These are phyloP conservation scores for Sminthurinus signatus DNA, from an alignment of 1,140 invertebrate genomes.

Conservation along the genomic window DNA sequence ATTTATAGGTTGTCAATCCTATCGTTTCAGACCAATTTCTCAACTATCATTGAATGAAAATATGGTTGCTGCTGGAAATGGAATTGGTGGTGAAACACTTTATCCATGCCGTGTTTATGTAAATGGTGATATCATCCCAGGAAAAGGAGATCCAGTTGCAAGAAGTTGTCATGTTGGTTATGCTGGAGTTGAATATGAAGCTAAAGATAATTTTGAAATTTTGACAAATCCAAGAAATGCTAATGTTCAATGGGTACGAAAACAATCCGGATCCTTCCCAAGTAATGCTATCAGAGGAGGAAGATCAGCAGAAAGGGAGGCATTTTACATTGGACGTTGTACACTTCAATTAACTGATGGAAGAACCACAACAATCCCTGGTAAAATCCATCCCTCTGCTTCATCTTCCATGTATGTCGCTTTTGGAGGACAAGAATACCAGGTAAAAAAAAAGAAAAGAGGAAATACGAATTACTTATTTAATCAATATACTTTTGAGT, in stretches of 20 bases:
- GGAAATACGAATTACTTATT: too few relatives aligned
- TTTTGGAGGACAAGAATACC: slow-evolving; percentile 23
- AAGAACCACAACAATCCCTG: slow-evolving; percentile 14
- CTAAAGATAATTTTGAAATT: slow-evolving; percentile 26
- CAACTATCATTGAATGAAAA: slow-evolving; percentile 8
- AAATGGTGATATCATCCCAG: slow-evolving; percentile 34
- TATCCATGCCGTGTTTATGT: slow-evolving; percentile 33
- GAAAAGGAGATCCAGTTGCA: slow-evolving; percentile 26
- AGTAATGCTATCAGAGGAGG: slow-evolving; percentile 30
- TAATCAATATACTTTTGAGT: too few relatives aligned
- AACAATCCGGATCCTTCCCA: not conserved
- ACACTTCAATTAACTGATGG: slow-evolving; percentile 10
- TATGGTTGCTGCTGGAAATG: slow-evolving; percentile 22
- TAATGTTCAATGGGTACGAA: slow-evolving; percentile 14
- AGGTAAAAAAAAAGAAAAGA: too few relatives aligned
- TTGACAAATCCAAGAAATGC: slow-evolving; percentile 22
- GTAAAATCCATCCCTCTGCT: slow-evolving; percentile 27
- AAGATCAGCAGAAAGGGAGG: slow-evolving; percentile 31
- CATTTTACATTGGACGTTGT: slow-evolving; percentile 31
- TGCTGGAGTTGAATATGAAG: slow-evolving; percentile 20
- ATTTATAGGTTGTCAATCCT: slow-evolving; percentile 24
- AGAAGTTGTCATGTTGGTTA: slow-evolving; percentile 26
- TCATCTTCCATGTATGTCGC: slow-evolving; percentile 23
- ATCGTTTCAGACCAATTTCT: slow-evolving; percentile 21
- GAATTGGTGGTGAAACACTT: slow-evolving; percentile 9